phyloP scores from a whole-genome alignment of 2,888 invertebrate genomes.

The Drosophila mimetica region DNA sequence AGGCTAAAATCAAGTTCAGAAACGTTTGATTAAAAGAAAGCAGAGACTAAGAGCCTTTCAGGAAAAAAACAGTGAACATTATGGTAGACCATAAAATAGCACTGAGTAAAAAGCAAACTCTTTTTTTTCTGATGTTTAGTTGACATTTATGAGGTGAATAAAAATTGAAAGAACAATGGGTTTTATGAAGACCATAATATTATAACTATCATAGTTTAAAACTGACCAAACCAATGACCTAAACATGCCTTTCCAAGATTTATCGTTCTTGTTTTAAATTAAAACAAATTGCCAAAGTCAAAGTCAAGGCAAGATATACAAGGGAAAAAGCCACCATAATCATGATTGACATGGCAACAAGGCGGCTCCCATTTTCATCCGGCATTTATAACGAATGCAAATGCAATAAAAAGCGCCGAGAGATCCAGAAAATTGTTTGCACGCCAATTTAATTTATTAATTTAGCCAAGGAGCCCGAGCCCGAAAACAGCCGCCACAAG shows the following conservation, averaged over 20 bases:
- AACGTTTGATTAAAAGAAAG: slow-evolving; percentile 23
- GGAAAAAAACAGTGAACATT: not conserved
- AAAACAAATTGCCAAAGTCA: slow-evolving; percentile 66
- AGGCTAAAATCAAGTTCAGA: slow-evolving; percentile 6
- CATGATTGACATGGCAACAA: slow-evolving; percentile 52
- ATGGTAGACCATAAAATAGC: not conserved
- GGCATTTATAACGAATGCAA: slow-evolving; percentile 64
- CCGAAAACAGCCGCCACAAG: slow-evolving; percentile 28
- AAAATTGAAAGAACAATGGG: not conserved
- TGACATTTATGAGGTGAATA: not conserved
- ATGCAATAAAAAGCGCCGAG: slow-evolving; percentile 63
- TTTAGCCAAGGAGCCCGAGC: slow-evolving; percentile 40
- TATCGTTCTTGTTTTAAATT: slow-evolving; percentile 50
- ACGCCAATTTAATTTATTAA: slow-evolving; percentile 70
- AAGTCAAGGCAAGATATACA: slow-evolving; percentile 30
- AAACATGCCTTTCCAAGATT: slow-evolving; percentile 6
- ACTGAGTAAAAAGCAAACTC: not conserved
- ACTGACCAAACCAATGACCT: not conserved
- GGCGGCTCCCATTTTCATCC: slow-evolving; percentile 19
- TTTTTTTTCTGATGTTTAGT: not conserved
- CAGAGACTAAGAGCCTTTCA: not conserved
- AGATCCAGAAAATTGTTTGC: slow-evolving; percentile 61
- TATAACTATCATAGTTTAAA: no score
- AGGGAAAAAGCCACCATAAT: slow-evolving; percentile 20
- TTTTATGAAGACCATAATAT: no score